phyloP scores from a whole-genome alignment of 2,888 invertebrate genomes.

The Hyalella azteca region DNA sequence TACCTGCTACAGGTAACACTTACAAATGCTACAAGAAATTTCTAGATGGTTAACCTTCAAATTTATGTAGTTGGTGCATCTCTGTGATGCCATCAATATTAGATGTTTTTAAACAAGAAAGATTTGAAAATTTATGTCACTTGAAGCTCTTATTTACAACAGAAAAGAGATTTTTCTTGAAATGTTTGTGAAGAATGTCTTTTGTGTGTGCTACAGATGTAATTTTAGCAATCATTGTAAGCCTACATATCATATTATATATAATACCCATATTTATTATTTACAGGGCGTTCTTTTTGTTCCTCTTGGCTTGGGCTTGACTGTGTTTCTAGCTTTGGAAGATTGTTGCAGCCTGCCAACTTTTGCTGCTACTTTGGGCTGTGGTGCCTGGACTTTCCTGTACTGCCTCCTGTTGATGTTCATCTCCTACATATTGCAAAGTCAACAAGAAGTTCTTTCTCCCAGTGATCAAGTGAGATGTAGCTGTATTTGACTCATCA shows the following conservation, averaged over 20 bases:
- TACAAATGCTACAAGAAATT: too few relatives aligned
- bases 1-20: slow-evolving; percentile 46
- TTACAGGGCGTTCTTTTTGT: slow-evolving; percentile 2
- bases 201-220: too few relatives aligned
- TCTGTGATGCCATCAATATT: neutral
- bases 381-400: neutral
- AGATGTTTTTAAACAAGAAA: too few relatives aligned
- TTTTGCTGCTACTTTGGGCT: neutral
- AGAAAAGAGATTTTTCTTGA: too few relatives aligned
- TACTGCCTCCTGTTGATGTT: neutral
- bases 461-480: neutral
- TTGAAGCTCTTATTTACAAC: too few relatives aligned
- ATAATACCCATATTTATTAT: neutral
- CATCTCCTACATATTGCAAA: neutral
- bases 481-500: too few relatives aligned
- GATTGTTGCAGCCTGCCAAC: neutral
- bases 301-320: slow-evolving; percentile 15
- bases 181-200: too few relatives aligned
- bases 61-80: too few relatives aligned
- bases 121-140: too few relatives aligned
- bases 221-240: too few relatives aligned
- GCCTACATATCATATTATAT: too few relatives aligned
- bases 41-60: too few relatives aligned
- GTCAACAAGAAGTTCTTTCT: neutral
- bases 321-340: neutral